Conservation (phyloP, 1,140 invertebrate genomes). For the Pygmarrhopalites habei region DNA sequence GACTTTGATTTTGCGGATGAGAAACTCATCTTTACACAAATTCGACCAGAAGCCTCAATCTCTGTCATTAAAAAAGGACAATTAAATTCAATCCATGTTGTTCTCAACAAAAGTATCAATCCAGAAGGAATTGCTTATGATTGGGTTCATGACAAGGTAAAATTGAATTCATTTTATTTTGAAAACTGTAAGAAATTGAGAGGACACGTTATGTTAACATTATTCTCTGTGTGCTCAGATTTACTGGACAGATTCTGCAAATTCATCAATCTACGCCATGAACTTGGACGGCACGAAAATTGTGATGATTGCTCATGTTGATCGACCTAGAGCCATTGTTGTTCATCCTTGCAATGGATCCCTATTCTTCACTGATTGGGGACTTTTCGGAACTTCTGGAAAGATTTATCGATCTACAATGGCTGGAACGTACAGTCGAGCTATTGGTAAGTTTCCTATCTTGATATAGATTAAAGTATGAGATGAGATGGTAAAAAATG, state of each 20-base stretch:
- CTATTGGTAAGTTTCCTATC: too few species aligned
- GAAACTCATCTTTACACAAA: slow-evolving; percentile 81
- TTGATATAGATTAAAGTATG: too few species aligned
- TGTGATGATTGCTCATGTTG: slow-evolving; percentile 87
- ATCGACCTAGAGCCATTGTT: slow-evolving; percentile 87
- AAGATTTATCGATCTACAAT: slow-evolving; percentile 94
- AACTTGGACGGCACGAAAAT: slow-evolving; percentile 80
- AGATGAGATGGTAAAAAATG: too few species aligned
- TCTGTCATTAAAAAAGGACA: slow-evolving; percentile 64
- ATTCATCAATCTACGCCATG: slow-evolving; percentile 91
- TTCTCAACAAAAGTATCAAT: slow-evolving; percentile 75
- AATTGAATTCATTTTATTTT: not conserved
- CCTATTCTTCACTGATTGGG: slow-evolving; percentile 90
- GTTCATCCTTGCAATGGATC: slow-evolving; percentile 86
- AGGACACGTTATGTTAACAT: not conserved
- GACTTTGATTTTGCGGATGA: slow-evolving; percentile 91
- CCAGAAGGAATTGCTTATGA: slow-evolving; percentile 94
- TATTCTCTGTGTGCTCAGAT: slow-evolving; percentile 54
- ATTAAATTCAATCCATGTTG: slow-evolving; percentile 56
- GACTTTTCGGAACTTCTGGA: slow-evolving; percentile 80
- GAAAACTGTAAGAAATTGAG: too few species aligned
- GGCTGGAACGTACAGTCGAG: slow-evolving; percentile 86
- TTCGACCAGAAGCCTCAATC: slow-evolving; percentile 80
- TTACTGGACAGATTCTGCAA: slow-evolving; percentile 94
- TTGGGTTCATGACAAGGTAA: slow-evolving; percentile 82